Conservation (phyloP, 1,140 invertebrate genomes). For the Pogonognathellus flavescens region DNA sequence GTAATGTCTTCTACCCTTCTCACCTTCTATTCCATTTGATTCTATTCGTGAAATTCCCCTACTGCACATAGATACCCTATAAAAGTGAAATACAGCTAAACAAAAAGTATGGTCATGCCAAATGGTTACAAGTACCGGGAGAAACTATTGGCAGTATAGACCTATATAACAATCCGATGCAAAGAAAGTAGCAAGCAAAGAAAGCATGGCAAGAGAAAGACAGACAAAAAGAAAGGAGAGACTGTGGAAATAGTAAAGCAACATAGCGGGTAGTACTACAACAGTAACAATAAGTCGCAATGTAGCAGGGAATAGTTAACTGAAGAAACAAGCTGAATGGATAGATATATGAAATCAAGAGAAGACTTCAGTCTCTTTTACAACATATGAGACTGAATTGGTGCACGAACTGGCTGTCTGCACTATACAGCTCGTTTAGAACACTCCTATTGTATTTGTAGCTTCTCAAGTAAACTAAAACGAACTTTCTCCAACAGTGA, state of each 20-base stretch:
- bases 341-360: background rate
- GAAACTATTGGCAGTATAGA: no score
- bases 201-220: background rate
- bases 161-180: no score
- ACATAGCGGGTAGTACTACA: no score
- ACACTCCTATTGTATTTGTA: background rate
- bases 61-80: background rate
- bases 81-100: conserved; percentile 18
- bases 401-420: background rate
- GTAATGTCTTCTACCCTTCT: background rate
- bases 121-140: background rate
- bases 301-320: background rate
- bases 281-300: conserved; percentile 36
- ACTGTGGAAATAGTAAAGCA: no score
- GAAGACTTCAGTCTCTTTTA: background rate
- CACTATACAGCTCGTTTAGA: background rate
- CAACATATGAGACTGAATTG: background rate
- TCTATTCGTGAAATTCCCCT: conserved; percentile 1
- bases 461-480: conserved; percentile 7
- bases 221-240: background rate
- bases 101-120: conserved; percentile 15
- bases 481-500: conserved; percentile 11
- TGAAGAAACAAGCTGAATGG: background rate
- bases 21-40: conserved; percentile 2
- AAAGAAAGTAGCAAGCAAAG: no score